phyloP scores from a whole-genome alignment of 2,797 vertebrate species.

The Emys orbicularis region DNA sequence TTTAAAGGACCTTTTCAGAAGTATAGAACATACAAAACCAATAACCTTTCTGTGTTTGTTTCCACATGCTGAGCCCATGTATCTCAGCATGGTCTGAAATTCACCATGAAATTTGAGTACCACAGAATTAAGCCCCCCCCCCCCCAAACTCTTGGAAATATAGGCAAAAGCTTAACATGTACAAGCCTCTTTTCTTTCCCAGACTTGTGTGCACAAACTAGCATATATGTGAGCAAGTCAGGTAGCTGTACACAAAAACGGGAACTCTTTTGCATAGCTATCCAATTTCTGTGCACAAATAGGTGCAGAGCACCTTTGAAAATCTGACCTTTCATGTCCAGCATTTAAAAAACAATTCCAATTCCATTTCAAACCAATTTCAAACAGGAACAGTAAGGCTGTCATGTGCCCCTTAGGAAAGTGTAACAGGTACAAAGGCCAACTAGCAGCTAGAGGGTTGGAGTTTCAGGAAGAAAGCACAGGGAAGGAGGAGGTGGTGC shows the following conservation, averaged over 20 bases:
- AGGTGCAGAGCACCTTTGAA: background rate
- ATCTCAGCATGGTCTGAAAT: accelerated
- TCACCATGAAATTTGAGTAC: accelerated
- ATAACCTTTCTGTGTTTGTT: background rate
- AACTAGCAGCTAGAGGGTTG: background rate
- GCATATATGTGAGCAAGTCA: background rate
- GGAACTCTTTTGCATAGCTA: background rate
- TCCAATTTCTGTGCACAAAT: background rate
- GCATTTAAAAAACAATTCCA: background rate
- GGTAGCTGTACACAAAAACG: background rate
- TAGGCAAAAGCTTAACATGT: accelerated
- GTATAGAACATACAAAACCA: background rate
- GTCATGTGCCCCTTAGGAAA: background rate
- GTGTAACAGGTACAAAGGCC: background rate
- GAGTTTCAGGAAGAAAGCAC: background rate
- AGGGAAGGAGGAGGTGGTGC: background rate
- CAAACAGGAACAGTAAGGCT: background rate
- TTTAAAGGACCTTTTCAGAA: background rate
- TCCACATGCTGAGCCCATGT: accelerated
- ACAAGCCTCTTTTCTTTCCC: background rate
- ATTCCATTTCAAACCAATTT: background rate
- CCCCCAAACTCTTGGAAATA: accelerated
- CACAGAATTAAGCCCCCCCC: accelerated
- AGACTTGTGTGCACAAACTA: background rate
- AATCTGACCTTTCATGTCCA: background rate